These are phyloP conservation scores for Criorhina ranunculi DNA, from an alignment of 2,888 invertebrate genomes.

Conservation along the genomic window DNA sequence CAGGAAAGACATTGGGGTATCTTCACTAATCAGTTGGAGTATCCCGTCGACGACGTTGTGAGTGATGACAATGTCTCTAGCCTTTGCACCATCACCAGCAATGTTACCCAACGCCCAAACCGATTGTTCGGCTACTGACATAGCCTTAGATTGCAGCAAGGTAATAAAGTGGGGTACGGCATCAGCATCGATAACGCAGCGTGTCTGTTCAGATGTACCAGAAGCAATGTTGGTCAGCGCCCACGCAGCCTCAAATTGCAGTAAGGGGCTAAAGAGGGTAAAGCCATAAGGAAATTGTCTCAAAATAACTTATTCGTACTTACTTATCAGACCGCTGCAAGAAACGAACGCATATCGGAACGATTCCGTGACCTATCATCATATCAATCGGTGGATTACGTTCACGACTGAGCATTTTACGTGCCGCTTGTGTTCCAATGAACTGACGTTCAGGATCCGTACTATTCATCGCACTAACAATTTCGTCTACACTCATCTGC, in stretches of 20 bases:
- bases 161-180: constrained; percentile 93
- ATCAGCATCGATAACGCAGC: constrained; percentile 92
- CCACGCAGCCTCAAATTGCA: constrained; percentile 99
- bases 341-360: constrained; percentile 92
- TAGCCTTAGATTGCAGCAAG: constrained; percentile 88
- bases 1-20: constrained; percentile 87
- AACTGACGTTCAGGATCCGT: constrained; percentile 88
- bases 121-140: constrained; percentile 94
- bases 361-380: constrained; percentile 93
- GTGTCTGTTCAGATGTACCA: constrained; percentile 95
- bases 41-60: constrained; percentile 90
- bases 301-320: constrained; percentile 78
- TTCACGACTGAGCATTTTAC: constrained; percentile 94
- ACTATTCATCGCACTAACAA: constrained; percentile 89
- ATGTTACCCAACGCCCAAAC: constrained; percentile 99
- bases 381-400: constrained; percentile 95
- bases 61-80: constrained; percentile 92
- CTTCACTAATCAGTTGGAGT: constrained; percentile 88
- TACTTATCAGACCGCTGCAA: constrained; percentile 90
- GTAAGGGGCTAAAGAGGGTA: constrained; percentile 86
- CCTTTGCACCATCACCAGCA: constrained; percentile 93
- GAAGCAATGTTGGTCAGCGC: constrained; percentile 98
- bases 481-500: constrained; percentile 88
- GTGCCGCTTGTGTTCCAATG: constrained; percentile 91
- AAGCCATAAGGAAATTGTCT: constrained; percentile 78